Base-by-base conservation (phyloP, 2,113 vertebrate genomes). In the Agapornis roseicollis region DNA sequence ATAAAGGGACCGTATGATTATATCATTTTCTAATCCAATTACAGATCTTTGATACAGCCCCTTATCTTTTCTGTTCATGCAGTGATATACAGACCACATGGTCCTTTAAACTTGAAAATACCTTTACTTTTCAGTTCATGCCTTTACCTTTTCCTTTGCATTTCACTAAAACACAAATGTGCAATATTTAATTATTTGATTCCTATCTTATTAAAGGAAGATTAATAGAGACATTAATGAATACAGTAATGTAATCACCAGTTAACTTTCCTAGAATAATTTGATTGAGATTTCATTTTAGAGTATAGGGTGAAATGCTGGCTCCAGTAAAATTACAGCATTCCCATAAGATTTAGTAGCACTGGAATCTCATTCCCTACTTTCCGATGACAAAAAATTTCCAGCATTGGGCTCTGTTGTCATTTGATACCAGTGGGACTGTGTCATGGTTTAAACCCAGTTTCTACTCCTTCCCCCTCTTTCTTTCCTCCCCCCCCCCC, bases 11-110 rank as follows among this genome's bases (percentile, higher is more conserved):
- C 52, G 94, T 73, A 86, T 89, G 92, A 97, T 97, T 88, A 85
- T 96, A 97, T 96, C 72, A 94, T 83, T 91, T 93, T 88, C 61
- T 97, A 97, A 97, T 97, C 95, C 97, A 98, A 97, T 98, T 97
- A 95, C 65, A 94, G 85, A 90, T 95, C 93, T 96, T 97, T 98
- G 96, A 97, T 97, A 94, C 81, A 52, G 84, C 55, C 49, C 15
- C 50, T 98, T 97, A 97, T 97, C 94, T 97, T 91, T 96, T 80
- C 97, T 96, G 44, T 93, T 92, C 91, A 96, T 87, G 86, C 92
- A 90, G 93, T 96, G 91, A 96, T 92, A 85, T 92, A 79, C 69
- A 93, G 91, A 96, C 96, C 93, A 82, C 81, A 70, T 76, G 74
- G 28, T 71, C 88, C 76, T 88, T 97, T 96, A 96, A 92, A 96